Conservation (phyloP, 2,113 vertebrate species). For the Physeter macrocephalus region DNA sequence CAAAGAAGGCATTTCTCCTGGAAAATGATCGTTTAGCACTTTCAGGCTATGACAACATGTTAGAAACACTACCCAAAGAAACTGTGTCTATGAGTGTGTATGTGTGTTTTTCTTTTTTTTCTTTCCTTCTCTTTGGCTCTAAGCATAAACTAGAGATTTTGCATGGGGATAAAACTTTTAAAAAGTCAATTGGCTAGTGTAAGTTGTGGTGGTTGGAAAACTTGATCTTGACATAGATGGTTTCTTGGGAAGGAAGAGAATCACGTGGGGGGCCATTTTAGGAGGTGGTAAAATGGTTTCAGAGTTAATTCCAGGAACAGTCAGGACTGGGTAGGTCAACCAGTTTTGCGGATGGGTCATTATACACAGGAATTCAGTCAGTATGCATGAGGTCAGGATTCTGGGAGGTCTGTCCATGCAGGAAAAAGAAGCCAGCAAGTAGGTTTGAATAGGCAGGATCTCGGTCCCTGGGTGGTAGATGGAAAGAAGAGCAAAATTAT, state of each 20-base stretch:
- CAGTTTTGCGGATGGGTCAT: conserved; percentile 29
- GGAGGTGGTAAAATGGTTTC: neutral
- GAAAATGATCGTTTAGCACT: neutral
- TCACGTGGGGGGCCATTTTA: neutral
- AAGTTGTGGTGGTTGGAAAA: neutral
- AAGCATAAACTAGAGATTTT: neutral
- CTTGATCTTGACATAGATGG: neutral
- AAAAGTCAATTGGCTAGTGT: neutral
- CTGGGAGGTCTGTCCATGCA: conserved; percentile 60
- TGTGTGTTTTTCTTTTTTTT: neutral
- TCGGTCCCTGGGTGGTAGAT: conserved; percentile 28
- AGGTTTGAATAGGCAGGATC: neutral
- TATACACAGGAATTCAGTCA: conserved; percentile 46
- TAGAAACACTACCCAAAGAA: neutral
- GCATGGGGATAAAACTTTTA: neutral
- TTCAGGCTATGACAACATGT: neutral
- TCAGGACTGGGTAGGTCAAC: conserved; percentile 46
- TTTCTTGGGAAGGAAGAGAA: neutral
- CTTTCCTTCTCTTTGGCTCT: neutral
- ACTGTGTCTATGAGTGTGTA: neutral
- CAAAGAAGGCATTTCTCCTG: neutral
- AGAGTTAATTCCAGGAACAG: conserved; percentile 42
- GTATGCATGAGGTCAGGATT: conserved; percentile 62
- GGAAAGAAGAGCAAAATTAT: conserved; percentile 60
- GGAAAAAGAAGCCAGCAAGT: conserved; percentile 1